phyloP scores from a whole-genome alignment of 1,140 invertebrate species.

The Helicoverpa zea region DNA sequence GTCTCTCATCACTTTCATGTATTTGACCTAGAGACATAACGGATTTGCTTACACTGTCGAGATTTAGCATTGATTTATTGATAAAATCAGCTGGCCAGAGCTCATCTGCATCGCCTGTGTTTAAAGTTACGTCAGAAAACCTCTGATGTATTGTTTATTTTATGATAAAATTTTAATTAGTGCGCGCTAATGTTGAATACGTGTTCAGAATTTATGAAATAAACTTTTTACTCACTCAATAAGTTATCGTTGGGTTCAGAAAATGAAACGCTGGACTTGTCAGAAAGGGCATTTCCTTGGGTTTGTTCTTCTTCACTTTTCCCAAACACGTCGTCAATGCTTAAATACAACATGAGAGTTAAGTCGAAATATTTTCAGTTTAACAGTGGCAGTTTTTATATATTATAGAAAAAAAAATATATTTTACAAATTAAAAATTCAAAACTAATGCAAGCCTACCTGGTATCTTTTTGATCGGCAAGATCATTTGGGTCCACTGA shows the following conservation, averaged over 20 bases:
- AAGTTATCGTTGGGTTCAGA: constrained; percentile 67
- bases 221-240: constrained; percentile 68
- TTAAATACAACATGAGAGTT: background rate
- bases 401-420: too few species aligned
- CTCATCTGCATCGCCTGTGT: constrained; percentile 73
- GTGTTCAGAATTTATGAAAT: background rate
- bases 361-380: background rate
- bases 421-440: too few species aligned
- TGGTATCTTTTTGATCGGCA: background rate
- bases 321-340: background rate
- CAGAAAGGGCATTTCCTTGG: background rate
- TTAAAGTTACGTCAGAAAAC: background rate
- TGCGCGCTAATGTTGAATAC: background rate
- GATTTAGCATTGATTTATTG: constrained; percentile 57
- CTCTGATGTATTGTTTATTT: too few species aligned
- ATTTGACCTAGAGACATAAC: constrained; percentile 73
- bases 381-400: too few species aligned
- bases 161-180: too few species aligned
- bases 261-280: constrained; percentile 56
- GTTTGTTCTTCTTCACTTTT: background rate
- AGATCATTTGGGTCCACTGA: background rate
- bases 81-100: constrained; percentile 69
- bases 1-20: constrained; percentile 70
- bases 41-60: constrained; percentile 70
- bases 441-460: background rate